Percentiles rank a stretch among this genome's conserved stretches.
These are phyloP conservation scores for Enhydra lutris DNA, from an alignment of 2,113 vertebrate species.

Conservation along the genomic window DNA sequence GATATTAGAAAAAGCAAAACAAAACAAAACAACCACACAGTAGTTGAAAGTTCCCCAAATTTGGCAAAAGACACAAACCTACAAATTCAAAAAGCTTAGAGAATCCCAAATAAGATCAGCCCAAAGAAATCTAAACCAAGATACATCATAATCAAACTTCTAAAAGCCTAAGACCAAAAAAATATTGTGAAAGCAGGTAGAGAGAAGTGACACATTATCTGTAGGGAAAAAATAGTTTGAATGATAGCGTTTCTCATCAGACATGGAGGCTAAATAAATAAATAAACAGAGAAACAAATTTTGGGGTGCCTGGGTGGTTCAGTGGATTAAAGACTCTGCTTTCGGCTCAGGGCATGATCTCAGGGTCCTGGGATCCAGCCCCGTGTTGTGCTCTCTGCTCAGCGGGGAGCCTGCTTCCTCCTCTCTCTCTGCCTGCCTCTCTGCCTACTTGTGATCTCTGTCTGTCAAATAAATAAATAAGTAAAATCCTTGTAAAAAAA, in stretches of 20 bases:
- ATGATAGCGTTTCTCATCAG: constrained; percentile 11
- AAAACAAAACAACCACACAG: not conserved
- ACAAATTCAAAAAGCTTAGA: constrained; percentile 23
- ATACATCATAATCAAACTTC: not conserved
- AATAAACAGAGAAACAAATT: no score
- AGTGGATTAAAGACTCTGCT: no score
- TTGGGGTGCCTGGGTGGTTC: no score
- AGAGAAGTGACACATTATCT: not conserved
- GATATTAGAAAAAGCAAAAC: not conserved
- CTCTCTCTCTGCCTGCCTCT: no score
- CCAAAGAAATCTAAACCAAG: not conserved
- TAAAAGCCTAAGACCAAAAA: not conserved
- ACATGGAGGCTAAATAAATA: not conserved
- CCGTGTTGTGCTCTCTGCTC: no score
- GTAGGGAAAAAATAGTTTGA: not conserved
- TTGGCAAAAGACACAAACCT: not conserved
- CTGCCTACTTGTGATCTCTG: no score
- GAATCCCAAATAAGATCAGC: not conserved
- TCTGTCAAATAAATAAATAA: no score
- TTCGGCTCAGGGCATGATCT: no score
- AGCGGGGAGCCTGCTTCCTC: no score
- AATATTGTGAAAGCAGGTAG: constrained; percentile 3
- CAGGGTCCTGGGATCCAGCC: no score
- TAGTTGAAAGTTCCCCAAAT: not conserved
- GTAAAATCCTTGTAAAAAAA: no score